Evolutionary conservation across 1,140 invertebrate species (phyloP).

Genomic region (Drosophila nannoptera): DNA sequence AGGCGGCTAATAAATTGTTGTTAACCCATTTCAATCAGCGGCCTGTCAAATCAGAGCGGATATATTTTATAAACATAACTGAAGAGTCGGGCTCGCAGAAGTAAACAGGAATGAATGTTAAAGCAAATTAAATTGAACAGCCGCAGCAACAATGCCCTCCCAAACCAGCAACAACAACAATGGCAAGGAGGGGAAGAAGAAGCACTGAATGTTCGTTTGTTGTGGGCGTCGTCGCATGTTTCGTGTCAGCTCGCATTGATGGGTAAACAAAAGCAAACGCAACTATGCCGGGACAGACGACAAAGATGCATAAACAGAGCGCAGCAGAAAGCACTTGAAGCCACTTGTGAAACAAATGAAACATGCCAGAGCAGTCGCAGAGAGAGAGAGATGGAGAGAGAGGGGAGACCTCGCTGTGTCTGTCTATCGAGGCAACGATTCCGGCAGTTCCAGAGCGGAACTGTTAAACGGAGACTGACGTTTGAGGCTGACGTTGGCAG

Average conservation of each 20-base stretch:
- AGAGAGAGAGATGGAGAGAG: background rate
- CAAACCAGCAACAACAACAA: slow-evolving; percentile 24
- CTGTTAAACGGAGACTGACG: slow-evolving; percentile 32
- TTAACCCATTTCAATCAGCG: slow-evolving; percentile 70
- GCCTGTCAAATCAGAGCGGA: slow-evolving; percentile 66
- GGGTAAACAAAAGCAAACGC: slow-evolving; percentile 65
- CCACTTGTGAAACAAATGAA: slow-evolving; percentile 62
- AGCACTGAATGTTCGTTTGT: slow-evolving; percentile 4
- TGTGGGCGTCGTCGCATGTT: slow-evolving; percentile 66
- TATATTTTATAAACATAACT: slow-evolving; percentile 74
- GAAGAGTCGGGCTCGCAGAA: background rate
- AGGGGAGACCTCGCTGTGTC: slow-evolving; percentile 2
- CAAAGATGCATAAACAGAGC: slow-evolving; percentile 74
- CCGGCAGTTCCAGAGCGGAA: slow-evolving; percentile 46
- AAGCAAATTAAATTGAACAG: slow-evolving; percentile 72
- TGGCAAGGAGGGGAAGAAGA: background rate
- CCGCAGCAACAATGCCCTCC: slow-evolving; percentile 27
- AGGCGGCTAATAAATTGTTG: slow-evolving; percentile 46
- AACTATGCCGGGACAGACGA: slow-evolving; percentile 56
- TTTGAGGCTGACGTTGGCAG: slow-evolving; percentile 16
- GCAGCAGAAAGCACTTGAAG: slow-evolving; percentile 53
- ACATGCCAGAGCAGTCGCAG: slow-evolving; percentile 52
- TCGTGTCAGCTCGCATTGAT: slow-evolving; percentile 72
- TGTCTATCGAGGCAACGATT: slow-evolving; percentile 35
- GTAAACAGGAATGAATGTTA: slow-evolving; percentile 43